Conservation (phyloP, 2,888 invertebrate genomes). For the Odontocerum albicorne region DNA sequence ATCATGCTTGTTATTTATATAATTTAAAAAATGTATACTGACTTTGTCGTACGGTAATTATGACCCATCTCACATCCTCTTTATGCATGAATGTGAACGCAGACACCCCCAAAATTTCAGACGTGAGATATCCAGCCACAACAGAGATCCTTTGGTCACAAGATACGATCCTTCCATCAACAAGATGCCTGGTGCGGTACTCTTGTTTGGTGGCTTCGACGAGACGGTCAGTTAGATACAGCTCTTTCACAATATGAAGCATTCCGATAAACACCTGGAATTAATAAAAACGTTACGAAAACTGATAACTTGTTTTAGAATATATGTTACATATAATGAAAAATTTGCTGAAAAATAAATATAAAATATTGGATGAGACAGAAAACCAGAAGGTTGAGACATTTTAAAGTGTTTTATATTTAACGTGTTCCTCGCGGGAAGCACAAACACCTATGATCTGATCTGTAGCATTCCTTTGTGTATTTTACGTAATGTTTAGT, state of each 20-base stretch:
- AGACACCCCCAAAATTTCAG: slow-evolving; percentile 73
- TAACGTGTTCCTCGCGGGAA: too few relatives aligned
- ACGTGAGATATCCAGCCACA: slow-evolving; percentile 76
- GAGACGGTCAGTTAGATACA: slow-evolving; percentile 62
- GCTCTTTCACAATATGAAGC: slow-evolving; percentile 64
- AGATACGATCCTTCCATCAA: slow-evolving; percentile 75
- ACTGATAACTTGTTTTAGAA: too few relatives aligned
- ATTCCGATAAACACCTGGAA: slow-evolving; percentile 62
- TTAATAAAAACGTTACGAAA: neutral
- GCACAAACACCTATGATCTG: too few relatives aligned
- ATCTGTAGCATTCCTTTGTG: too few relatives aligned
- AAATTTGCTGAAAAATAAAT: too few relatives aligned
- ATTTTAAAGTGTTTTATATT: too few relatives aligned
- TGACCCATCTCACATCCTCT: slow-evolving; percentile 75
- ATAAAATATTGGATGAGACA: too few relatives aligned
- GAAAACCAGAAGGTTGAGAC: too few relatives aligned
- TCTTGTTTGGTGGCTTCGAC: slow-evolving; percentile 71
- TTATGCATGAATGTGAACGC: slow-evolving; percentile 78
- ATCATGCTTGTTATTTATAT: too few relatives aligned
- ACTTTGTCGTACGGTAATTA: slow-evolving; percentile 76
- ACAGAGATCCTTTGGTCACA: slow-evolving; percentile 78
- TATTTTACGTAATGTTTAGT: too few relatives aligned
- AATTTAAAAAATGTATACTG: slow-evolving; percentile 46
- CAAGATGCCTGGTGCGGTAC: slow-evolving; percentile 74
- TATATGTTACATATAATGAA: too few relatives aligned